Conservation (phyloP, 1,140 invertebrate genomes). For the Meloidogyne exigua region DNA sequence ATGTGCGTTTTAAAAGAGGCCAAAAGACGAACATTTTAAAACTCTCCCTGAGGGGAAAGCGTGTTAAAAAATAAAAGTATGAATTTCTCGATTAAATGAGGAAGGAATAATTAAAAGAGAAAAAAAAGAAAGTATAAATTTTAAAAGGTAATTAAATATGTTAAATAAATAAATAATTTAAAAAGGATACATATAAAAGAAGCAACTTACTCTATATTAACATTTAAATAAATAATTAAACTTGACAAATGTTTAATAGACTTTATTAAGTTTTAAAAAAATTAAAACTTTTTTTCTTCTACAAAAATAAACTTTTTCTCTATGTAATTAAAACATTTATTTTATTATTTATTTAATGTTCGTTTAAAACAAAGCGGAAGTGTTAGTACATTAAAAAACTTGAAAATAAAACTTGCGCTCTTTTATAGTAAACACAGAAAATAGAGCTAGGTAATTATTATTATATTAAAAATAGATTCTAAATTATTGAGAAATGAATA, state of each 20-base stretch:
- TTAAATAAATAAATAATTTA: neutral
- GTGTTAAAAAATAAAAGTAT: neutral
- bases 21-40: neutral
- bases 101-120: slow-evolving; percentile 5
- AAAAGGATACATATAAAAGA: neutral
- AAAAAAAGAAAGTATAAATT: too few species aligned
- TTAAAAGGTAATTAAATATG: neutral
- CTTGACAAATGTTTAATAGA: too few species aligned
- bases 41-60: neutral
- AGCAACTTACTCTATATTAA: too few species aligned
- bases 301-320: too few species aligned
- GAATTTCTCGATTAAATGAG: neutral
- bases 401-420: neutral
- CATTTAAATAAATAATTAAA: too few species aligned
- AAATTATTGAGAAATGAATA: neutral
- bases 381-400: neutral
- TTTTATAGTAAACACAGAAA: too few species aligned
- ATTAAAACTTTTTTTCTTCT: too few species aligned
- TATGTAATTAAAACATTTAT: too few species aligned
- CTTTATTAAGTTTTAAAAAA: too few species aligned
- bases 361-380: neutral
- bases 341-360: too few species aligned
- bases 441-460: too few species aligned
- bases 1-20: neutral
- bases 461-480: neutral